These are phyloP conservation scores for Ginglymostoma cirratum DNA, from an alignment of 2,113 vertebrate genomes.

Conservation along the genomic window DNA sequence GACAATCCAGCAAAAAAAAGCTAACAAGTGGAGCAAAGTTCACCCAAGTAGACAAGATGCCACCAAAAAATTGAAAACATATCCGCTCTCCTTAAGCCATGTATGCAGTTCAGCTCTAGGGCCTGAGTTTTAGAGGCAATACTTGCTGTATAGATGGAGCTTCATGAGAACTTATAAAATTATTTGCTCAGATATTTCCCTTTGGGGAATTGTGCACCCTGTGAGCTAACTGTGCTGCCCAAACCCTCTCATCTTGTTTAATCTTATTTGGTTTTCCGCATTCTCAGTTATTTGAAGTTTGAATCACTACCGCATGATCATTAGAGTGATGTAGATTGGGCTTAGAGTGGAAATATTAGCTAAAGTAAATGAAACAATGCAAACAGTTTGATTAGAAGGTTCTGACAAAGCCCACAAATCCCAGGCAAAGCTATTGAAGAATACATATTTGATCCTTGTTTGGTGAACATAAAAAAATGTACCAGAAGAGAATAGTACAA, in stretches of 20 bases:
- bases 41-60: not conserved
- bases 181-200: not conserved
- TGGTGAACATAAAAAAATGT: not conserved
- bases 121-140: not conserved
- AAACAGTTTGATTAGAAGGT: not conserved
- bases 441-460: conserved; percentile 20
- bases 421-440: not conserved
- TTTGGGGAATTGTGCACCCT: not conserved
- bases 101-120: not conserved
- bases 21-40: not conserved
- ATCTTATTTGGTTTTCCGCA: not conserved
- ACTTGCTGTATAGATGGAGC: not conserved
- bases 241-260: not conserved
- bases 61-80: not conserved
- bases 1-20: not conserved
- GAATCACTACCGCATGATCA: not conserved
- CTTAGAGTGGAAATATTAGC: not conserved
- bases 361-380: conserved; percentile 6
- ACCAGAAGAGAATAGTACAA: not conserved
- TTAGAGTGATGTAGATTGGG: not conserved
- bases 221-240: not conserved
- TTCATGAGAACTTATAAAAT: not conserved
- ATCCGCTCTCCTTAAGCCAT: not conserved
- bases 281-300: not conserved
- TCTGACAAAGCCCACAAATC: not conserved